These are phyloP conservation scores for Trichomycterus rosablanca DNA, from an alignment of 2,113 vertebrate species.

Conservation along the genomic window DNA sequence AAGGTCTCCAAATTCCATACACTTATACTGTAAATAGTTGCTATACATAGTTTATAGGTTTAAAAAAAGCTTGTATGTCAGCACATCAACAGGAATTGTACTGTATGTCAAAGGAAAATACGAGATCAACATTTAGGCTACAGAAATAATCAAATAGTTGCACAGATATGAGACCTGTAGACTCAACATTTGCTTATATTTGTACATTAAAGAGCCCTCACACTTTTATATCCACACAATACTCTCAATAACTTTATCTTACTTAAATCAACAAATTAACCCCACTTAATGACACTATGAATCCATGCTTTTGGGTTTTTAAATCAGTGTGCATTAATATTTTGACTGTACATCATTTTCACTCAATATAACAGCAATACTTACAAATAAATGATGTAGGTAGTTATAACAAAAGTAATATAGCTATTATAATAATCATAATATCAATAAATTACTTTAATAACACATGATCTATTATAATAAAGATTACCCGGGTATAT, in stretches of 20 bases:
- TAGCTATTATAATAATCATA: slow-evolving; percentile 34
- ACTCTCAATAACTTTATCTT: slow-evolving; percentile 35
- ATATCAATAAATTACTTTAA: slow-evolving; percentile 24
- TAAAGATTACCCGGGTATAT: slow-evolving; percentile 30
- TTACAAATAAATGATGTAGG: slow-evolving; percentile 42
- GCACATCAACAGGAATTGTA: no score
- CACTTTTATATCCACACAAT: slow-evolving; percentile 1
- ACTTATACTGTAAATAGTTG: no score
- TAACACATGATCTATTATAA: slow-evolving; percentile 41
- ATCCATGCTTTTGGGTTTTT: slow-evolving; percentile 56
- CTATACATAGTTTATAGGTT: no score
- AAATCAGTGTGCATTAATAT: slow-evolving; percentile 42
- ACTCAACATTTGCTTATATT: neutral
- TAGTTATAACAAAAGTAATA: slow-evolving; percentile 34
- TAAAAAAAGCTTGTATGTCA: no score
- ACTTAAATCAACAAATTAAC: slow-evolving; percentile 44
- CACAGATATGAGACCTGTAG: neutral
- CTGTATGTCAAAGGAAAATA: no score
- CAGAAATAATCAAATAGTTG: no score
- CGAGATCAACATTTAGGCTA: no score
- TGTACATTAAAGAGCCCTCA: neutral
- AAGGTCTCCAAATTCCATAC: no score
- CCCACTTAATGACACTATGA: slow-evolving; percentile 49
- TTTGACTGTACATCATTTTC: slow-evolving; percentile 31
- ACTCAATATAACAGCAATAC: slow-evolving; percentile 56